Conservation (phyloP, 2,113 vertebrate genomes). For the Syngnathus typhle region DNA sequence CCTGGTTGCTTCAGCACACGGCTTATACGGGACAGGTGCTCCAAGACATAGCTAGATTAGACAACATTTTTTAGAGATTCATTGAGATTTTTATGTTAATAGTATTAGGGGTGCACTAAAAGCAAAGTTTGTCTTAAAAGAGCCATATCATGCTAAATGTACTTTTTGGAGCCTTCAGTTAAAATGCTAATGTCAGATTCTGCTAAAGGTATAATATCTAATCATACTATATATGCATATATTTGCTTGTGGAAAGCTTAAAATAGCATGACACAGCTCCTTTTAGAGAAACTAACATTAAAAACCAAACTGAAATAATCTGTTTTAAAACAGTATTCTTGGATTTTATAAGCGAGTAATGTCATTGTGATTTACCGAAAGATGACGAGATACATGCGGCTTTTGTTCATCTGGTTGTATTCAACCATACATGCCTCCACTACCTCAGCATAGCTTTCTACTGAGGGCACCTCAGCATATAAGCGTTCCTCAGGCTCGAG, state of each 20-base stretch:
- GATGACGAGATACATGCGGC: conserved; percentile 90
- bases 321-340: not conserved
- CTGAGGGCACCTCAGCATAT: conserved; percentile 81
- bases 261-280: too few species aligned
- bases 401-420: conserved; percentile 95
- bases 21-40: conserved; percentile 89
- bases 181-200: too few species aligned
- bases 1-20: conserved; percentile 89
- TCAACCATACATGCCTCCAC: conserved; percentile 83
- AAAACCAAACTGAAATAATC: not conserved
- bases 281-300: not conserved
- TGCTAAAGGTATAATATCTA: too few species aligned
- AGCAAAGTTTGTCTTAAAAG: not conserved
- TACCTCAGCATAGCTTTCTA: conserved; percentile 76
- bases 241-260: too few species aligned
- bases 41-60: conserved; percentile 80
- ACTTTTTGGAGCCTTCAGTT: too few species aligned
- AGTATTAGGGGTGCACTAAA: not conserved
- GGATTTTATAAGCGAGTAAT: not conserved
- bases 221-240: too few species aligned
- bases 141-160: too few species aligned
- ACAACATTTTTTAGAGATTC: not conserved
- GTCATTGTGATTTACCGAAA: conserved; percentile 77
- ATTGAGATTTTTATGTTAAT: too few species aligned
- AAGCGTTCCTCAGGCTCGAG: conserved; percentile 81